Evolutionary conservation across 2,888 invertebrate genomes (phyloP).

Genomic region (Harpalus rufipes): DNA sequence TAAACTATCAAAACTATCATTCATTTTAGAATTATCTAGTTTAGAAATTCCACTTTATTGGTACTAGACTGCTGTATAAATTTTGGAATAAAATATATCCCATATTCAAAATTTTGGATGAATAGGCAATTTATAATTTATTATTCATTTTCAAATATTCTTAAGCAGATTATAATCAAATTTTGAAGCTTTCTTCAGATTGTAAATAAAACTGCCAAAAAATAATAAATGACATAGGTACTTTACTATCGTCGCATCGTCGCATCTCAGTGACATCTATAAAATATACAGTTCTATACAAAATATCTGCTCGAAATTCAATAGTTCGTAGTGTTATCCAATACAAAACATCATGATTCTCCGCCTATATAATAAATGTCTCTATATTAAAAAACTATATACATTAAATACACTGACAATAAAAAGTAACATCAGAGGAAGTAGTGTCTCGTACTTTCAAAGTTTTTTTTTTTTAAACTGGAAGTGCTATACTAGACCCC

Average conservation of each 20-base stretch:
- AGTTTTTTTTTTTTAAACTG: no score
- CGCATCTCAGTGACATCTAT: conserved; percentile 5
- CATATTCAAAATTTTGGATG: no score
- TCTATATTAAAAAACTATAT: conserved; percentile 13
- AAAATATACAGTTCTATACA: background rate
- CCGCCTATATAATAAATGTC: conserved; percentile 12
- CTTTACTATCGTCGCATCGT: no score
- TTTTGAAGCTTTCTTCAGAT: background rate
- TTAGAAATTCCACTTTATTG: no score
- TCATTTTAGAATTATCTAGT: no score
- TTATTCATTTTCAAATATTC: no score
- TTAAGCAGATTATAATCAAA: no score
- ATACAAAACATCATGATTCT: conserved; percentile 19
- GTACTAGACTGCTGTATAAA: no score
- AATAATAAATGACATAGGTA: background rate
- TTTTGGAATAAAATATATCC: no score
- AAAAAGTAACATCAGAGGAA: background rate
- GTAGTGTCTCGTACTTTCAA: background rate
- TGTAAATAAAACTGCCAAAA: background rate
- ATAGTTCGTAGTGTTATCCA: conserved; percentile 7
- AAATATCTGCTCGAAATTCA: conserved; percentile 11
- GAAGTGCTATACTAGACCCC: no score
- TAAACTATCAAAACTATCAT: no score
- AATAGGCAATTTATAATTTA: no score
- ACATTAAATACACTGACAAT: conserved; percentile 19